Base-by-base conservation (phyloP, 2,888 invertebrate genomes). In the Meta bourneti region DNA sequence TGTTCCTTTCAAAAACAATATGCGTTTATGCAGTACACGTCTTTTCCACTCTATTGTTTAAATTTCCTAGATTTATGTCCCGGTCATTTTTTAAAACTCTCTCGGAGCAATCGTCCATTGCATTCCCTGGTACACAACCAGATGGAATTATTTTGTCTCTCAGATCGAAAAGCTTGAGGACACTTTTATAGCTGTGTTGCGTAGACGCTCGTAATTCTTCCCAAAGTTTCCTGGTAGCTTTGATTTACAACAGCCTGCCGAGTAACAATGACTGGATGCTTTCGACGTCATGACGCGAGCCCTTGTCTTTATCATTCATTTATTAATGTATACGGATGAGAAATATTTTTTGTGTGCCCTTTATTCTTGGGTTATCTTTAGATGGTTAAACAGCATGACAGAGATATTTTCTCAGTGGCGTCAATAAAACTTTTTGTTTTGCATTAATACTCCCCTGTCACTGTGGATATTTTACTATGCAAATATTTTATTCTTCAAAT, bases 251-350 rank as follows among this genome's bases (percentile, higher is more conserved):
- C 4, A 9, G 20, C 6, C 19, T 11, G 48, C n/a, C 74, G 19
- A 52, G 79, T 79, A 74, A 74, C 83, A 75, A 48, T 34, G 54
- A 51, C 72, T n/a, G 71, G 71, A 71, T 7, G n/a, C n/a, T n/a
- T 69, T 51, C 71, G 48, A n/a, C 16, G 61, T 6, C 54, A 48
- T 34, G 34, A 51, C 78, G 13, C 16, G 9, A 51, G 19, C 34
- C 19, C 78, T 78, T 75, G 75, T 75, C 19, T 78, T 78, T 78
- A 52, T 51, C 49, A 78, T 51, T 78, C 52, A n/a, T 52, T 78
- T 34, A 77, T 77, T 77, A 34, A 48, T 19, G 51, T 49, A 75
- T 13, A 34, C 75, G 75, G 34, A 34, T 34, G 34, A 34, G 34
- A 34, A 34, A 34, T 34, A 34, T 34, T 20, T 75, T 75, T 75